phyloP scores from a whole-genome alignment of 1,140 invertebrate genomes.

The Aplysia californica region DNA sequence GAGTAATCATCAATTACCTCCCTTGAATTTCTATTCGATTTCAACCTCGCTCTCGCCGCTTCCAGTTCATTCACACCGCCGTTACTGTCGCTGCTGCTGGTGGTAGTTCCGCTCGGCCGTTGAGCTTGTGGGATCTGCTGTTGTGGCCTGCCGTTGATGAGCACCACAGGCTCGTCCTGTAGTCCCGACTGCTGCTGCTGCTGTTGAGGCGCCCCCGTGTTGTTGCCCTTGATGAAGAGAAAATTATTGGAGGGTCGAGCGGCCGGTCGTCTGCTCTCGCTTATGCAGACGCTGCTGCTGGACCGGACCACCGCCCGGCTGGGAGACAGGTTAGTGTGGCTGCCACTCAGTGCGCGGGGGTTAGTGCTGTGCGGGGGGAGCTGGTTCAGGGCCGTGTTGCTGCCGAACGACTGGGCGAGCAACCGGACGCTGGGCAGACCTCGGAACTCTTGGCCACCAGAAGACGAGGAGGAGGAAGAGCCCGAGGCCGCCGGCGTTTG shows the following conservation, averaged over 20 bases:
- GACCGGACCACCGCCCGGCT: background rate
- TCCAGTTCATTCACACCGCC: background rate
- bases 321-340: background rate
- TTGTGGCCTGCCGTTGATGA: constrained; percentile 6
- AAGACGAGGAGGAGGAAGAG: too few species aligned
- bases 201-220: background rate
- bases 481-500: background rate
- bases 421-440: constrained; percentile 28
- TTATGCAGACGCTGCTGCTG: constrained; percentile 1
- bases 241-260: background rate
- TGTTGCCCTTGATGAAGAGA: background rate
- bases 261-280: background rate
- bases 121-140: background rate
- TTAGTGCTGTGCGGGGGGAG: background rate
- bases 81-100: background rate
- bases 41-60: background rate
- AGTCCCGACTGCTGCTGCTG: too few species aligned
- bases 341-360: constrained; percentile 2
- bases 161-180: background rate
- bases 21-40: background rate
- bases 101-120: background rate
- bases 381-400: constrained; percentile 2
- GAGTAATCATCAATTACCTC: background rate
- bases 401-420: constrained; percentile 31
- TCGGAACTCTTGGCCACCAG: background rate